Evolutionary conservation across 2,888 invertebrate genomes (phyloP).

Genomic region (Leptopterna dolabrata): DNA sequence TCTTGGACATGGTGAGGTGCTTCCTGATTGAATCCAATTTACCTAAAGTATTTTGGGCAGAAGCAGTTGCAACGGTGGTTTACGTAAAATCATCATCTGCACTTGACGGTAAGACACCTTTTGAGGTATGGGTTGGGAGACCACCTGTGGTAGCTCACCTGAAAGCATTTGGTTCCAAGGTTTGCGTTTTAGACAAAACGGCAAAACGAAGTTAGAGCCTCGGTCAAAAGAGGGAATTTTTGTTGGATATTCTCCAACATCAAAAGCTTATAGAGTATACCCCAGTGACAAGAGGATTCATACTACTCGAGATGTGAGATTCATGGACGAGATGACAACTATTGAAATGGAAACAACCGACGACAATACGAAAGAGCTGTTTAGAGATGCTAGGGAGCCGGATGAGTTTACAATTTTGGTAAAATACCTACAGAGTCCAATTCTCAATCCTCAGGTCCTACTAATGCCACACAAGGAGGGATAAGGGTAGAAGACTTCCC

Average conservation of each 20-base stretch:
- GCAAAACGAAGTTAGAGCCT: constrained; percentile 23
- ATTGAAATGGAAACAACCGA: neutral
- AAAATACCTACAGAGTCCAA: neutral
- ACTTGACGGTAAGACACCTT: constrained; percentile 23
- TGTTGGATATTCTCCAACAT: neutral
- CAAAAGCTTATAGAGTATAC: neutral
- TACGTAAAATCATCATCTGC: neutral
- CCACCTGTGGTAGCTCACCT: neutral
- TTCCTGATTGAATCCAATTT: neutral
- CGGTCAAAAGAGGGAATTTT: neutral
- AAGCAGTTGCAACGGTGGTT: constrained; percentile 60
- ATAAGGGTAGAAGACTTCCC: neutral
- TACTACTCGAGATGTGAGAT: neutral
- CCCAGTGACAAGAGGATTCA: neutral
- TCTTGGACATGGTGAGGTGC: neutral
- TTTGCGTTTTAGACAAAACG: neutral
- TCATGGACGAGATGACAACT: neutral
- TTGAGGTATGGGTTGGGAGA: constrained; percentile 4
- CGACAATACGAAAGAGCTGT: neutral
- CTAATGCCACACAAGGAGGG: neutral
- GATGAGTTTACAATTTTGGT: neutral
- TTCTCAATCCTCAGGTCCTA: neutral
- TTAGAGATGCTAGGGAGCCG: neutral
- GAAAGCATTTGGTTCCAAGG: neutral
- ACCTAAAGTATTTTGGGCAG: constrained; percentile 57